Base-by-base conservation (phyloP, 2,888 invertebrate genomes). In the Drosophila paramelanica region DNA sequence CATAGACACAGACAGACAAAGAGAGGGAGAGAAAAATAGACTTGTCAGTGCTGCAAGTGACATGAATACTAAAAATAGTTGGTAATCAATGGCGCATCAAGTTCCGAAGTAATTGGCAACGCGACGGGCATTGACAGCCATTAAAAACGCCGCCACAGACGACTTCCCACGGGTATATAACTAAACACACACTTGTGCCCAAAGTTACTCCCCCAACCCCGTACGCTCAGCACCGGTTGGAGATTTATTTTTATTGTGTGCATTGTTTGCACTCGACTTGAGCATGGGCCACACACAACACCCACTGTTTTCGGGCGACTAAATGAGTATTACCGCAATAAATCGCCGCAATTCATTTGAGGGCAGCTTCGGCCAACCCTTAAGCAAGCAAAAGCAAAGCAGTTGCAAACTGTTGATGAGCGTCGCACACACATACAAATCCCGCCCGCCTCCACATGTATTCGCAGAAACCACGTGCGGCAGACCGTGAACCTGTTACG, bases 291-390 rank as follows among this genome's bases (percentile, higher is more conserved):
- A 53, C 64, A 43, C 36, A 42, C 47, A 50, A 45, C 67, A 58
- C 61, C 72, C 65, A 56, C 66, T 62, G 67, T 69, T 79, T 64
- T 75, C 71, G 73, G 73, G 64, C 55, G 61, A 72, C 79, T 87
- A 88, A 90, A 89, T 81, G 79, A 79, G 90, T 86, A 89, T 90
- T 87, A 88, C 87, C 88, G 86, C 86, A 90, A 89, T 89, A 90
- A 89, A 90, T 89, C 88, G 78, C 79, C 87, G 85, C 89, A 90
- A 90, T 88, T 87, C 85, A 87, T 87, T 90, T 87, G 71, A 81
- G 82, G 87, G 79, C 79, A 73, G 33, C 64, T 45, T 49, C 25
- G 65, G 76, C 78, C 84, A 85, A 85, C 88, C 84, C 84, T 84
- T 87, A 87, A 82, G 85, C 78, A 76, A 82, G 70, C 36, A 11